phyloP scores from a whole-genome alignment of 1,140 invertebrate species.

The Metopolophium dirhodum region DNA sequence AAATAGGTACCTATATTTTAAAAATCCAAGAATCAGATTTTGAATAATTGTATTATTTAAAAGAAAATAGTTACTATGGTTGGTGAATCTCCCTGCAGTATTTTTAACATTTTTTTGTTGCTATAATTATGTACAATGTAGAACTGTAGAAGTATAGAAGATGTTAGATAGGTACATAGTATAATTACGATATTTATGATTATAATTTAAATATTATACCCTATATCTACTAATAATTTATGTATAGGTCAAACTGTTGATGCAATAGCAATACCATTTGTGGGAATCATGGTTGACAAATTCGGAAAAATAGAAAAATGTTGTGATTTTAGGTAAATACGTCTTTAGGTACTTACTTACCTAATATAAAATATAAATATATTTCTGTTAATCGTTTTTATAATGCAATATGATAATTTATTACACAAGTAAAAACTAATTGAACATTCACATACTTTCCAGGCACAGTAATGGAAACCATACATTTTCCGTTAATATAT shows the following conservation, averaged over 20 bases:
- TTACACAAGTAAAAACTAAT: slow-evolving; percentile 1
- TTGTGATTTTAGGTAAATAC: slow-evolving; percentile 82
- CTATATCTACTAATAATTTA: too few species aligned
- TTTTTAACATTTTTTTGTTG: too few species aligned
- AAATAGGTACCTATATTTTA: too few species aligned
- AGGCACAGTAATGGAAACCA: slow-evolving; percentile 69
- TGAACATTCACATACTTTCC: slow-evolving; percentile 58
- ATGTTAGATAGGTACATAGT: too few species aligned
- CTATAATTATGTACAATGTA: too few species aligned
- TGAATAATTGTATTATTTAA: too few species aligned
- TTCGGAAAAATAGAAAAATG: slow-evolving; percentile 77
- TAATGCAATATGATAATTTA: background rate
- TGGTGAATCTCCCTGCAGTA: too few species aligned
- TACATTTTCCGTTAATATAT: slow-evolving; percentile 84
- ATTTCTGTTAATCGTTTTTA: background rate
- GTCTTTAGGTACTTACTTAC: background rate
- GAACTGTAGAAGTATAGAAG: too few species aligned
- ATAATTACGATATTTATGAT: too few species aligned
- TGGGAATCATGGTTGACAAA: slow-evolving; percentile 82
- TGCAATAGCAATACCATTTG: slow-evolving; percentile 83
- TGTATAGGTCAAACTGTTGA: slow-evolving; percentile 82
- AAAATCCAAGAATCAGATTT: too few species aligned
- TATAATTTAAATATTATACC: too few species aligned
- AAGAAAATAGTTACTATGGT: too few species aligned
- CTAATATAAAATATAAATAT: background rate